Percentiles rank a stretch among this genome's conserved stretches.
Evolutionary conservation across 2,113 vertebrate species (phyloP).

Genomic region (Callaeas wilsoni): DNA sequence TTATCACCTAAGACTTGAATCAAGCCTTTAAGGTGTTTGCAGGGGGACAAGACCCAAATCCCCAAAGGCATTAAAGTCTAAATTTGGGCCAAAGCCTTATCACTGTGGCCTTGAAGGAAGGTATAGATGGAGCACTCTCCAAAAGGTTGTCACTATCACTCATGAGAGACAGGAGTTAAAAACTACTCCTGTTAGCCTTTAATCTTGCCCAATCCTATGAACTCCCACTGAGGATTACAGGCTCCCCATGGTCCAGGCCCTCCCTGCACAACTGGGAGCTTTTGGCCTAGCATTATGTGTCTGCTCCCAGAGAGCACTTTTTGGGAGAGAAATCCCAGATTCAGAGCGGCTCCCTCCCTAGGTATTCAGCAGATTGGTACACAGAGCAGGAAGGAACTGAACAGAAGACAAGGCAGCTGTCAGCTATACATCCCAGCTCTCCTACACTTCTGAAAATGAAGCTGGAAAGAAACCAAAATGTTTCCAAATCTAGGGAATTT

Average conservation of each 20-base stretch:
- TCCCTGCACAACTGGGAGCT: not conserved
- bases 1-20: not conserved
- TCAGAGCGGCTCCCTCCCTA: not conserved
- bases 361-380: not conserved
- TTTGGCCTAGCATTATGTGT: not conserved
- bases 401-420: constrained; percentile 51
- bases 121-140: not conserved
- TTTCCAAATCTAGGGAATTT: constrained; percentile 38
- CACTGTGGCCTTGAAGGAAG: fast-evolving
- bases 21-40: not conserved
- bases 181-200: not conserved
- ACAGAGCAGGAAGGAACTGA: not conserved
- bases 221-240: not conserved
- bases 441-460: constrained; percentile 4
- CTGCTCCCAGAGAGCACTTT: not conserved
- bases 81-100: not conserved
- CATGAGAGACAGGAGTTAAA: not conserved
- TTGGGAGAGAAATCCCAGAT: not conserved
- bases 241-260: not conserved
- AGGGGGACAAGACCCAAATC: not conserved
- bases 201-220: not conserved
- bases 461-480: constrained; percentile 42
- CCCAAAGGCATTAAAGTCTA: not conserved
- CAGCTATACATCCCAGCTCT: constrained; percentile 32
- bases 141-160: not conserved